Evolutionary conservation across 1,140 invertebrate species (phyloP).

Genomic region (Drosophila santomea): DNA sequence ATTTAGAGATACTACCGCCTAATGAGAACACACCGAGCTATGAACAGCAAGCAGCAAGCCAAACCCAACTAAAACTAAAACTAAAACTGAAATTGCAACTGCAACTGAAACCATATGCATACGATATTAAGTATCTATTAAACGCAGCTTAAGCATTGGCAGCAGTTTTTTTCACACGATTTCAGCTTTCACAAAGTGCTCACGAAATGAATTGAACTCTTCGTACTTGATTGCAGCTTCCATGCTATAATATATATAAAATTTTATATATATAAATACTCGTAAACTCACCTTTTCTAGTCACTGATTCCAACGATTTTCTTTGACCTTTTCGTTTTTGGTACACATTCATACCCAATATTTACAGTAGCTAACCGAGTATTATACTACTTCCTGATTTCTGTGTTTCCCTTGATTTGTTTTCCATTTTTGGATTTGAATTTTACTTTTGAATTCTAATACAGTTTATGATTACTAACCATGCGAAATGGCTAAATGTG

Average conservation of each 20-base stretch:
- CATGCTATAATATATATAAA: conserved; percentile 38
- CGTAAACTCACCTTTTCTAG: conserved; percentile 43
- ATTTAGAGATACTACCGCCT: conserved; percentile 31
- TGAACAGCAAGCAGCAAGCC: conserved; percentile 26
- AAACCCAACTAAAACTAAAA: conserved; percentile 23
- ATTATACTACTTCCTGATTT: conserved; percentile 49
- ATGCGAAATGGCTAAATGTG: conserved; percentile 74
- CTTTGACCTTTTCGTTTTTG: conserved; percentile 33
- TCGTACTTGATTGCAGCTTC: conserved; percentile 64
- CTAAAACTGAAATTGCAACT: conserved; percentile 11
- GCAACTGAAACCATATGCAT: conserved; percentile 23
- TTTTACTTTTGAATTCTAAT: conserved; percentile 32
- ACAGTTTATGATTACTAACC: conserved; percentile 45
- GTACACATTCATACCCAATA: conserved; percentile 34
- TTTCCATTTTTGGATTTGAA: conserved; percentile 28
- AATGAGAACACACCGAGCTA: conserved; percentile 43
- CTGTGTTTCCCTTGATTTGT: conserved; percentile 36
- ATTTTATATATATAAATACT: conserved; percentile 43
- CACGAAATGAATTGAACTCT: conserved; percentile 54
- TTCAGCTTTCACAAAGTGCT: conserved; percentile 70
- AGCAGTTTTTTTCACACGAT: conserved; percentile 69
- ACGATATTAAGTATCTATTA: conserved; percentile 46
- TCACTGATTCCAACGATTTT: conserved; percentile 48
- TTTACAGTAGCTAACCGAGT: conserved; percentile 38
- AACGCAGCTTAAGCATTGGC: conserved; percentile 76